A percentile compares a stretch with the other conserved stretches of the same genome.
Conservation (phyloP, 2,888 invertebrate genomes). For the Syritta pipiens region DNA sequence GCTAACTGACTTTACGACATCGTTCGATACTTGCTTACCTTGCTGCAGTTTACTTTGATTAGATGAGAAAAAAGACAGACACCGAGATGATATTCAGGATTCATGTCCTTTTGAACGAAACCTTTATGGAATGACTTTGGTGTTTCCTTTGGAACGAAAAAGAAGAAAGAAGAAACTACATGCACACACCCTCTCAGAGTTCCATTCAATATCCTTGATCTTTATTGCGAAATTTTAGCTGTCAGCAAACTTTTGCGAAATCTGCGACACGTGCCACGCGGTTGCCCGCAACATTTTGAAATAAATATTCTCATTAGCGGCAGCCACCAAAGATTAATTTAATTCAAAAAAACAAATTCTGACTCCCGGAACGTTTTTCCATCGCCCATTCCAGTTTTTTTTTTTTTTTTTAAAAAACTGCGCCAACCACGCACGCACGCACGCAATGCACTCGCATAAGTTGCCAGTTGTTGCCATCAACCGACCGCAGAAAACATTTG, state of each 20-base stretch:
- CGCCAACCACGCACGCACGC: slow-evolving; percentile 10
- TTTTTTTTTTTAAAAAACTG: too few species aligned
- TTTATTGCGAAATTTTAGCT: slow-evolving; percentile 22
- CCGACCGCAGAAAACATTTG: slow-evolving; percentile 7
- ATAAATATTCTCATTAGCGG: slow-evolving; percentile 58
- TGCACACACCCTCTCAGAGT: background rate
- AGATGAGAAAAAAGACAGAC: too few species aligned
- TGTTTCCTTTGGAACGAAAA: too few species aligned
- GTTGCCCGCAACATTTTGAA: slow-evolving; percentile 42
- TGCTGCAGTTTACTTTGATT: too few species aligned
- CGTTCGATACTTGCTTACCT: too few species aligned
- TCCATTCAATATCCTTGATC: slow-evolving; percentile 7
- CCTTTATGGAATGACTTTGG: too few species aligned
- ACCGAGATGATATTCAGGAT: too few species aligned
- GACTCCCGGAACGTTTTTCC: slow-evolving; percentile 24
- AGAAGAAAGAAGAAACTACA: background rate
- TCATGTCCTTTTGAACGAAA: too few species aligned
- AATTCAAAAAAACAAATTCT: slow-evolving; percentile 33
- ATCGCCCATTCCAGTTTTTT: slow-evolving; percentile 9
- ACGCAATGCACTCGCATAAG: too few species aligned
- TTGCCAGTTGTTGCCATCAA: too few species aligned
- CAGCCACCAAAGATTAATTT: slow-evolving; percentile 53
- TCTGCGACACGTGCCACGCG: slow-evolving; percentile 56
- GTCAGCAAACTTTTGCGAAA: slow-evolving; percentile 50
- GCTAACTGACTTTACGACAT: too few species aligned